Base-by-base conservation (phyloP, 2,888 invertebrate species). In the Malacosoma neustria region DNA sequence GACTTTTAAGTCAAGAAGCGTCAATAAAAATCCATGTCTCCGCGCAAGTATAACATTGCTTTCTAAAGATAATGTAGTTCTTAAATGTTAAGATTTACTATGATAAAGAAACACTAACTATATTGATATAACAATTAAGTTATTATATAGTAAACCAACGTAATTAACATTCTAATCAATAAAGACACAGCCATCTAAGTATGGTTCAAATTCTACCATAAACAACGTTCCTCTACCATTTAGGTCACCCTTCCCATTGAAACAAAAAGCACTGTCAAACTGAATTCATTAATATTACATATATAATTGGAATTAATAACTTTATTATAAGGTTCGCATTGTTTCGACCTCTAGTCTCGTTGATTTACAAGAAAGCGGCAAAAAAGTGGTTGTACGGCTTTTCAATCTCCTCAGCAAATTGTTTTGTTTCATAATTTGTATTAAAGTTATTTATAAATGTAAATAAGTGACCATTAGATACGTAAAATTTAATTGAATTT, bases 401-500 rank as follows among this genome's bases (percentile, higher is more conserved):
- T 22, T 22, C 6, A 22, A 22, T 22, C 5, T 5, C 22, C 22
- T 22, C 22, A 22, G 22, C 22, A 22, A 22, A 22, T 22, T 22
- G 37, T 36, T 35, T 33, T 37, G 30, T 29, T 36, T 30, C n/a
- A 37, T 36, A 33, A 34, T 37, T 35, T 30, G 33, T 41, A 14
- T 38, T 33, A 31, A 35, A 35, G 14, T 30, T 31, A 33, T 37
- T 37, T 36, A 36, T 35, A 38, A 14, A 34, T 50, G 50, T 48
- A 54, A 54, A 59, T 57, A 49, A 52, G 22, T 7, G 9, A 41
- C 44, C 34, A 36, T 31, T 38, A 22, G 22, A 22, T 1, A 9
- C 22, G 22, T 53, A 48, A 49, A 57, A 56, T 51, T 42, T 52
- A 48, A 47, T 51, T 47, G 48, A 38, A 36, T 41, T 46, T 61